These are phyloP conservation scores for Cinclus cinclus DNA, from an alignment of 2,113 vertebrate species.

Conservation along the genomic window DNA sequence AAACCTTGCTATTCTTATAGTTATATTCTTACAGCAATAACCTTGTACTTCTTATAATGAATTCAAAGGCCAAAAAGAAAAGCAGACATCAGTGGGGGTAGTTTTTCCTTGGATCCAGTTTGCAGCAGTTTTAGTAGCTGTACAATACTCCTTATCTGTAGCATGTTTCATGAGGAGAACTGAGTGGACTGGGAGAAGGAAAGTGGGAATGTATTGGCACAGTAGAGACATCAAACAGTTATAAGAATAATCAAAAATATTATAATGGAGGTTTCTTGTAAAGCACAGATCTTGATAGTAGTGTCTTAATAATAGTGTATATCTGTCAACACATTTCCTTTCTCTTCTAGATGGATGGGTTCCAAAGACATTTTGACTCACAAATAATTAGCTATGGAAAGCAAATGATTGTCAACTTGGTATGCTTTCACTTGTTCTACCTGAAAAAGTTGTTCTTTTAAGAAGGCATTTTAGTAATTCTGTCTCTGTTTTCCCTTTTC, in stretches of 20 bases:
- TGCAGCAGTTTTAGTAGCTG: neutral
- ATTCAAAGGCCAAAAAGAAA: neutral
- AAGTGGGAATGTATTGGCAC: neutral
- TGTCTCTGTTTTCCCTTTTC: neutral
- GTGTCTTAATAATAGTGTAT: neutral
- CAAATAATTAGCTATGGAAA: conserved; percentile 94
- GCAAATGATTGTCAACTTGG: conserved; percentile 92
- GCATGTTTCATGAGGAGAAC: neutral
- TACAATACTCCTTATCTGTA: neutral
- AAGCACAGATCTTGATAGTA: neutral
- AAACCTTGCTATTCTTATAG: neutral
- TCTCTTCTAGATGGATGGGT: conserved; percentile 86
- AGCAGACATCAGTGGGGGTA: neutral
- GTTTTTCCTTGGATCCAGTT: neutral
- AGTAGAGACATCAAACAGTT: neutral
- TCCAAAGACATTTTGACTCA: conserved; percentile 96
- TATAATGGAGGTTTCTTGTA: neutral
- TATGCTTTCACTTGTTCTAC: conserved; percentile 61
- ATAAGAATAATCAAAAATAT: neutral
- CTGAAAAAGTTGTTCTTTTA: neutral
- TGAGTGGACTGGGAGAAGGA: neutral
- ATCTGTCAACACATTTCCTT: neutral
- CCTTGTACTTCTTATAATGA: neutral
- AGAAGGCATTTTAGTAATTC: neutral
- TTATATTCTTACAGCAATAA: no score